Percentiles rank a stretch among this genome's conserved stretches.
Conservation (phyloP, 53 echinoderm and acorn worm species). For the Hippasteria phrygiana region DNA sequence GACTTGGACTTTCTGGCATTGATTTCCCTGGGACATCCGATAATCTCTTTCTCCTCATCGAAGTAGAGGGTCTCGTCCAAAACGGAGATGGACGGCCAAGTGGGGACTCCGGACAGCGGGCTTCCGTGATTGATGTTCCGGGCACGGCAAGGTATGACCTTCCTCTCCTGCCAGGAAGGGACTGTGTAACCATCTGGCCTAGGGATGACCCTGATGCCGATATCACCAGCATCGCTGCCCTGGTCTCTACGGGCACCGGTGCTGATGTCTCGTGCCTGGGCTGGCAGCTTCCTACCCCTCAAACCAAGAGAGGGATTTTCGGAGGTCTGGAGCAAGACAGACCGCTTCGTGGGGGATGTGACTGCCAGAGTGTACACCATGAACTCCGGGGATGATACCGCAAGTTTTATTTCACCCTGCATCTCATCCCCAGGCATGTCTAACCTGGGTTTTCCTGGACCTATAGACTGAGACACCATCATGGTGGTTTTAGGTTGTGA, state of each 20-base stretch:
- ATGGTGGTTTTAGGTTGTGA: not conserved
- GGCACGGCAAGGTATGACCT: not conserved
- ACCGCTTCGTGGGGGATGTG: not conserved
- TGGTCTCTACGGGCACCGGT: not conserved
- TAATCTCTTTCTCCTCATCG: not conserved
- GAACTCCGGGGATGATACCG: constrained; percentile 20
- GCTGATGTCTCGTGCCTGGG: not conserved
- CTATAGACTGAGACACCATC: constrained; percentile 19
- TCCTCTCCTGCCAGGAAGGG: constrained; percentile 10
- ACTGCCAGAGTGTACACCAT: constrained; percentile 13
- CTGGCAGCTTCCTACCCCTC: not conserved
- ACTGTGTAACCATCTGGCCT: not conserved
- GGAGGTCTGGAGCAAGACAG: constrained; percentile 39
- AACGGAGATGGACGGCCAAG: constrained; percentile 7
- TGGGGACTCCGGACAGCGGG: not conserved
- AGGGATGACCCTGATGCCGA: not conserved
- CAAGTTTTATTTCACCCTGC: not conserved
- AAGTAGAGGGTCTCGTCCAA: constrained; percentile 16
- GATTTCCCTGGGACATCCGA: not conserved
- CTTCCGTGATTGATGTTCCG: not conserved
- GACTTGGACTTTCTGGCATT: not conserved
- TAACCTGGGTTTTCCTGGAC: not conserved
- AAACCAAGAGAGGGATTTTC: not conserved
- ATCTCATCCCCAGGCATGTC: not conserved
- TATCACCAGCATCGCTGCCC: not conserved